phyloP scores from a whole-genome alignment of 2,797 vertebrate species.

The Sparus aurata region DNA sequence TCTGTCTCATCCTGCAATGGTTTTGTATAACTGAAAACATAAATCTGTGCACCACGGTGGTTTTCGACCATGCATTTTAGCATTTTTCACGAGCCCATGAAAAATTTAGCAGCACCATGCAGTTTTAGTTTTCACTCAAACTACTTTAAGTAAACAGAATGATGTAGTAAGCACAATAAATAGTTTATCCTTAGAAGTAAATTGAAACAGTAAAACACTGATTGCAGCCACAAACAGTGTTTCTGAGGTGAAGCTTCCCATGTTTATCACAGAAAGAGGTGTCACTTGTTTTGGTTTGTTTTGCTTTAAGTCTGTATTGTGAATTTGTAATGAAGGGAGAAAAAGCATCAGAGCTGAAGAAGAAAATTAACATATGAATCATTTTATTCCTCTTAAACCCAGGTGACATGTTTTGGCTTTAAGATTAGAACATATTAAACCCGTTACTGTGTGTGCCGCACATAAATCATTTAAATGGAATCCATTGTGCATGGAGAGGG shows the following conservation, averaged over 20 bases:
- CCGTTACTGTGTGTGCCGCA: slow-evolving; percentile 32
- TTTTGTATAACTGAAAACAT: slow-evolving; percentile 7
- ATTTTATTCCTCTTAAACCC: slow-evolving; percentile 34
- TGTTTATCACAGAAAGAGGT: slow-evolving; percentile 26
- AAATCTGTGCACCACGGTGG: neutral
- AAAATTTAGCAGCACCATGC: slow-evolving; percentile 7
- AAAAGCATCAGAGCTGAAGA: slow-evolving; percentile 14
- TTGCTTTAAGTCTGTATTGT: slow-evolving; percentile 18
- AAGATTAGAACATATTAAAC: slow-evolving; percentile 50
- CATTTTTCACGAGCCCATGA: slow-evolving; percentile 13
- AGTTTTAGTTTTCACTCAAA: slow-evolving; percentile 13
- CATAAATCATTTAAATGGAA: slow-evolving; percentile 67
- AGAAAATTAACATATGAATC: slow-evolving; percentile 50
- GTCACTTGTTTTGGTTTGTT: neutral
- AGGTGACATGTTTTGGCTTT: slow-evolving; percentile 39
- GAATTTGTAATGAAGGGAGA: slow-evolving; percentile 31
- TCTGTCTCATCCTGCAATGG: too few relatives aligned
- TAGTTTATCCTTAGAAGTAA: slow-evolving; percentile 33
- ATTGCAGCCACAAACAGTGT: slow-evolving; percentile 22
- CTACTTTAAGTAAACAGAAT: slow-evolving; percentile 13
- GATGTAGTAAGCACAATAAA: slow-evolving; percentile 9
- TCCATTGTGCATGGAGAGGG: slow-evolving; percentile 52
- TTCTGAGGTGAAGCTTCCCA: neutral
- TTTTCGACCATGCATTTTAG: neutral
- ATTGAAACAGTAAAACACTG: slow-evolving; percentile 50